phyloP scores from a whole-genome alignment of 2,888 invertebrate species.

The Pachliopta kotzebuea region DNA sequence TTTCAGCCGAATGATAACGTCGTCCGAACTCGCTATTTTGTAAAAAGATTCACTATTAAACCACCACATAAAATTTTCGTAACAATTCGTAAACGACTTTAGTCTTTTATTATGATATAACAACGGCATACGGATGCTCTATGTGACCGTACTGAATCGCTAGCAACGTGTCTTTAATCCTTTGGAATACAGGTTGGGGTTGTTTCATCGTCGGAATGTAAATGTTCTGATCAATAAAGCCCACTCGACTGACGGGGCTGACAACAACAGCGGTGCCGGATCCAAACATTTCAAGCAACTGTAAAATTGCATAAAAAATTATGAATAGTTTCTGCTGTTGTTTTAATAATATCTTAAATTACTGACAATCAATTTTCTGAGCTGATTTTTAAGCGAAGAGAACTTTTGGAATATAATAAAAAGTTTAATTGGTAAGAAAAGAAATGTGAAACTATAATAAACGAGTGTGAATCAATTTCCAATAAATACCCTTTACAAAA shows the following conservation, averaged over 20 bases:
- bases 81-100: conserved; percentile 28
- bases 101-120: conserved; percentile 56
- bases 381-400: no score
- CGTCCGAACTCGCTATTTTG: conserved; percentile 14
- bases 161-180: conserved; percentile 86
- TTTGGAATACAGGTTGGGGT: conserved; percentile 85
- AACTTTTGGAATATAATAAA: no score
- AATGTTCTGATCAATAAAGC: conserved; percentile 85
- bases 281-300: conserved; percentile 98
- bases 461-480: no score
- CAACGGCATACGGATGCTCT: conserved; percentile 89
- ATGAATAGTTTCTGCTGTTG: not conserved
- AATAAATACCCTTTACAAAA: no score
- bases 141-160: conserved; percentile 95
- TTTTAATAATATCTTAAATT: no score
- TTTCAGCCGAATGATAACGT: conserved; percentile 6
- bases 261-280: conserved; percentile 98
- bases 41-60: conserved; percentile 27
- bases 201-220: conserved; percentile 88
- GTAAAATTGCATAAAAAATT: conserved; percentile 43
- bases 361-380: no score
- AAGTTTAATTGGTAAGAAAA: no score
- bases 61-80: conserved; percentile 16
- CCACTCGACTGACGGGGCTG: conserved; percentile 93
- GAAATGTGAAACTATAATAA: no score